Base-by-base conservation (phyloP, 2,113 vertebrate genomes). In the Hypomesus transpacificus region DNA sequence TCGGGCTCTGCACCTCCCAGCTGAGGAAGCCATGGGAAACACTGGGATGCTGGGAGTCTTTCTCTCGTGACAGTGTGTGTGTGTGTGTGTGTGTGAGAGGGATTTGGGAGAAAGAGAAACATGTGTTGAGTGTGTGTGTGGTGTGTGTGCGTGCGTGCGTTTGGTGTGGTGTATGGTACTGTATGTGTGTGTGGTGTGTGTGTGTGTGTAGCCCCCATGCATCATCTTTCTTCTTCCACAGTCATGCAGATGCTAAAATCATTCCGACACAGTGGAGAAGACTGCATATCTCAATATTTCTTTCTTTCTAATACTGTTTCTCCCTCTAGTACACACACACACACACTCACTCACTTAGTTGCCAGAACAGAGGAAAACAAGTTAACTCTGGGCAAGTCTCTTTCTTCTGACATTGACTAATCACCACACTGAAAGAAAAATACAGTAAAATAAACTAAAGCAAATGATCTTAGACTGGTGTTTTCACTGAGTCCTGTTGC, bases 341-440 rank as follows among this genome's bases (percentile, higher is more conserved):
- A 16, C 21, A 22, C 20, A 28, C 20, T 13, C 2, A 28, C 9
- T 11, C 50, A 11, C 34, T 34, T 65, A 14, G 1, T 21, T 52
- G 46, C 20, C 46, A 67, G 14, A 67, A 24, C 22, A 57, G 9
- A 34, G 20, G 3, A 58, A 18, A 16, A 17, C 8, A 57, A 9
- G 5, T 21, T 66, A 3, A 22, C 3, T 21, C 26, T 14, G 26
- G 51, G 31, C 64, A 72, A 56, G 61, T 17, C 34, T 7, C 18
- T 66, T 21, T 52, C 50, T 39, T 2, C 28, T 28, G 21, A 54
- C 39, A 34, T 21, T 71, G 63, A 70, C 65, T 66, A 16, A 76
- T 76, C 20, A 61, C 24, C 26, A n/a, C 46, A 16, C 28, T 31
- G 51, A 72, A 59, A 70, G 56, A 72, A 68, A 18, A 63, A 62